Conservation (phyloP, 1,140 invertebrate species). For the Chymomyza costata region DNA sequence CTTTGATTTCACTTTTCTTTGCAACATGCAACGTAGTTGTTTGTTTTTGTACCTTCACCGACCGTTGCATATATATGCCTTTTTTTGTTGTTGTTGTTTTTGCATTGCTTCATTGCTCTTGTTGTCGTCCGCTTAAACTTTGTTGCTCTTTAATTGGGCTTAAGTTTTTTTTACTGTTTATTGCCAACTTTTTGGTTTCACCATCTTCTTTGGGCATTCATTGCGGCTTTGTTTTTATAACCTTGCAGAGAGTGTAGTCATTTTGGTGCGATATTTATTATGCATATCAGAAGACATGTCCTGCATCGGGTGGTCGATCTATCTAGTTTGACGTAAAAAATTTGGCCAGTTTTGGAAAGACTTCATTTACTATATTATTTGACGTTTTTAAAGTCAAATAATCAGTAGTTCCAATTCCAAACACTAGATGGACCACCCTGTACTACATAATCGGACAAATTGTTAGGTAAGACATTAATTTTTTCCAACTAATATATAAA, state of each 20-base stretch:
- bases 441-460: too few relatives aligned
- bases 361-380: too few relatives aligned
- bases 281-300: conserved; percentile 51
- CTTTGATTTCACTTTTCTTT: conserved; percentile 74
- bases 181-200: conserved; percentile 17
- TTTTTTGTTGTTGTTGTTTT: conserved; percentile 28
- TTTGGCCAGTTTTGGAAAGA: too few relatives aligned
- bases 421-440: too few relatives aligned
- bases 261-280: conserved; percentile 13
- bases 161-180: conserved; percentile 37
- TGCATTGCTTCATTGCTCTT: background rate
- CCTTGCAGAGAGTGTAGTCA: conserved; percentile 3
- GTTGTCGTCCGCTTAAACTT: conserved; percentile 59
- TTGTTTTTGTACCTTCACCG: conserved; percentile 59
- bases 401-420: too few relatives aligned
- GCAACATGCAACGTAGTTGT: conserved; percentile 57
- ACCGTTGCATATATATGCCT: conserved; percentile 41
- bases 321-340: too few relatives aligned
- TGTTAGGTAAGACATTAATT: too few relatives aligned
- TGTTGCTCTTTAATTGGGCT: conserved; percentile 71
- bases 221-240: conserved; percentile 17
- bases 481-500: too few relatives aligned
- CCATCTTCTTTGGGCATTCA: conserved; percentile 46
- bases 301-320: conserved; percentile 33
- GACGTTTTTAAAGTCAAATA: too few relatives aligned